phyloP scores from a whole-genome alignment of 2,797 vertebrate species.

The Thaleichthys pacificus region DNA sequence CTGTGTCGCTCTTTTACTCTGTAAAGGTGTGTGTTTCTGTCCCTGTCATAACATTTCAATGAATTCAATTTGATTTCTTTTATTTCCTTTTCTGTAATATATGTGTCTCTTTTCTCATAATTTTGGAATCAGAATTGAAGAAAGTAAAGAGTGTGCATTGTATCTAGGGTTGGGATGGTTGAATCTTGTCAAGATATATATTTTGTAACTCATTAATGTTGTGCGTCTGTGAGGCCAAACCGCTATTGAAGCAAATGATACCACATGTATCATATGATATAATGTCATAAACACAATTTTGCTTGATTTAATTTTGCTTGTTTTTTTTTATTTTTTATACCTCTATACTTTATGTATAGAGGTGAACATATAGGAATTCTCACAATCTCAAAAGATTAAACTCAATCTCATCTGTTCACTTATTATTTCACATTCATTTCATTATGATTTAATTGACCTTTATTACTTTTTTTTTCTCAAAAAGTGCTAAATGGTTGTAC shows the following conservation, averaged over 20 bases:
- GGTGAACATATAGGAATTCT: not conserved
- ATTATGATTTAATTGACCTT: conserved; percentile 36
- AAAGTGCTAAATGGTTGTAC: conserved; percentile 45
- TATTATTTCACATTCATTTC: conserved; percentile 59
- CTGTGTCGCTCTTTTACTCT: conserved; percentile 48
- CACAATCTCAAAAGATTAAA: conserved; percentile 22
- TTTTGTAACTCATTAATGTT: conserved; percentile 48
- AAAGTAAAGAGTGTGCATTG: conserved; percentile 39
- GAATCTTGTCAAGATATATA: conserved; percentile 26
- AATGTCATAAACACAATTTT: conserved; percentile 85
- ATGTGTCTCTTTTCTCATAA: conserved; percentile 18
- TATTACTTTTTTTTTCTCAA: conserved; percentile 31
- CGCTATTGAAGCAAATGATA: conserved; percentile 87
- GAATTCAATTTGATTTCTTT: conserved; percentile 4
- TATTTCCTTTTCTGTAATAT: conserved; percentile 34
- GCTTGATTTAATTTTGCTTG: conserved; percentile 72
- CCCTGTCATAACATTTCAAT: conserved; percentile 10
- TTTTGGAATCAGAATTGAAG: conserved; percentile 46
- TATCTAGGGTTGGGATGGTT: conserved; percentile 46
- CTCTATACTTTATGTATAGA: not conserved
- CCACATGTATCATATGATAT: conserved; percentile 65
- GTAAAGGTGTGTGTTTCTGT: conserved; percentile 44
- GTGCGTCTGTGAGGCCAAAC: conserved; percentile 78
- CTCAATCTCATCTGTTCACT: conserved; percentile 71
- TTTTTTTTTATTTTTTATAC: not conserved